phyloP scores from a whole-genome alignment of 2,888 invertebrate genomes.

The Allophyes oxyacanthae region DNA sequence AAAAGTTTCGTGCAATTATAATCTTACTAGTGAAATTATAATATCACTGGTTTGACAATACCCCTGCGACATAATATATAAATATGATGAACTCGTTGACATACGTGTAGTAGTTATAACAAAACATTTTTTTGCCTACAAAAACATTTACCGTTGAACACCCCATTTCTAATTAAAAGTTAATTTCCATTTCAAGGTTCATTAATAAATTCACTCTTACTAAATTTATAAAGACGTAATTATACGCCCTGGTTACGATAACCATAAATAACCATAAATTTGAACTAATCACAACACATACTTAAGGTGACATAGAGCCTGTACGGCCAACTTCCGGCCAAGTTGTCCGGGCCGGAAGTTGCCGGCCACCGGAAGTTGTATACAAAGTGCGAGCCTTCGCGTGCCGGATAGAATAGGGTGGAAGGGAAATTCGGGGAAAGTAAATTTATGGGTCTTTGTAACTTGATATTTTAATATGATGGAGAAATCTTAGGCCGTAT shows the following conservation, averaged over 20 bases:
- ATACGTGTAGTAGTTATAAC: too few species aligned
- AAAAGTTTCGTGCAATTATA: too few species aligned
- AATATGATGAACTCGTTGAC: too few species aligned
- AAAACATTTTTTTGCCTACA: too few species aligned
- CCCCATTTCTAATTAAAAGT: slow-evolving; percentile 38
- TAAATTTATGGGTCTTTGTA: slow-evolving; percentile 52
- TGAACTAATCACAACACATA: slow-evolving; percentile 81
- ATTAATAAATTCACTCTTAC: slow-evolving; percentile 28
- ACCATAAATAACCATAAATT: slow-evolving; percentile 80
- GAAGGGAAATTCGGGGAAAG: slow-evolving; percentile 51
- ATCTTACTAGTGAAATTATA: too few species aligned
- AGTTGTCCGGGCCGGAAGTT: slow-evolving; percentile 74
- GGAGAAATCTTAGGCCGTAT: slow-evolving; percentile 11
- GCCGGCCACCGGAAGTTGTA: slow-evolving; percentile 80
- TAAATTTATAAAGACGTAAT: slow-evolving; percentile 67
- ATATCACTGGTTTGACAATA: too few species aligned
- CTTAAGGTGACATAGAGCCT: slow-evolving; percentile 85
- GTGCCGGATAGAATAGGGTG: slow-evolving; percentile 70
- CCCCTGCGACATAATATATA: too few species aligned
- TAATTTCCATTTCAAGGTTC: slow-evolving; percentile 26
- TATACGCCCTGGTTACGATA: slow-evolving; percentile 69
- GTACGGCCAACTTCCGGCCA: slow-evolving; percentile 79
- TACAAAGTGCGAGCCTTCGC: slow-evolving; percentile 88
- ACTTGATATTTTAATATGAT: slow-evolving; percentile 55
- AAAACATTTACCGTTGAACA: slow-evolving; percentile 5